Evolutionary conservation across 92 coral and sea anemone species (phyloP).

Genomic region (Palythoa caribaeorum): DNA sequence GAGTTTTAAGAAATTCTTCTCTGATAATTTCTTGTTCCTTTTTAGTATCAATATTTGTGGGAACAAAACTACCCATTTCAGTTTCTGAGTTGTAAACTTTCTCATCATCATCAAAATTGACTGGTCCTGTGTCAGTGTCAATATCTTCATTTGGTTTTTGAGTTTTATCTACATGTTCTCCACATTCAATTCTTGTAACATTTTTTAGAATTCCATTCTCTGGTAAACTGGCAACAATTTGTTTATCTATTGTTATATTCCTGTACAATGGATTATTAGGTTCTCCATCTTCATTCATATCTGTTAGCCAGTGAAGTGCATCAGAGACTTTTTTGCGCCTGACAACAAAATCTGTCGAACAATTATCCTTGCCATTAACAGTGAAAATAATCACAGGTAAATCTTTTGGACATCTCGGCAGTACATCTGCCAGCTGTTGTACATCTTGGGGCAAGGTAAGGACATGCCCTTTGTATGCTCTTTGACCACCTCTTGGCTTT

Average conservation of each 20-base stretch:
- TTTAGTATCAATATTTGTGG: conserved; percentile 62
- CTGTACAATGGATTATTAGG: conserved; percentile 61
- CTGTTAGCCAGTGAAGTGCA: conserved; percentile 65
- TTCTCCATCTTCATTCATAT: conserved; percentile 54
- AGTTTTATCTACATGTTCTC: conserved; percentile 41
- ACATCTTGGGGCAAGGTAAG: conserved; percentile 68
- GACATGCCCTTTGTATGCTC: conserved; percentile 71
- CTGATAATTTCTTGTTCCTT: conserved; percentile 44
- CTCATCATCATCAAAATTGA: conserved; percentile 64
- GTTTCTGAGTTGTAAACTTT: conserved; percentile 56
- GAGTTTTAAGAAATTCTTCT: conserved; percentile 29
- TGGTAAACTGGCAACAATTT: conserved; percentile 41
- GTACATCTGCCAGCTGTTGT: conserved; percentile 68
- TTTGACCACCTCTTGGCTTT: conserved; percentile 77
- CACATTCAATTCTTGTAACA: conserved; percentile 60
- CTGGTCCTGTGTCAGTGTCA: conserved; percentile 68
- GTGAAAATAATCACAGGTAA: conserved; percentile 67
- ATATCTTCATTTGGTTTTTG: neutral
- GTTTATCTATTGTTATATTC: conserved; percentile 44
- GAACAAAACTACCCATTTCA: conserved; percentile 77
- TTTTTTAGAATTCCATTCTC: conserved; percentile 45
- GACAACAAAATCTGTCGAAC: conserved; percentile 64
- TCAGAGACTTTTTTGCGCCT: conserved; percentile 55
- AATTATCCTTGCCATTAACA: conserved; percentile 55
- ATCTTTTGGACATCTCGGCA: conserved; percentile 62